Percentiles rank a stretch among this genome's conserved stretches.
Evolutionary conservation across 2,888 invertebrate species (phyloP).

Genomic region (Parnassius apollo): DNA sequence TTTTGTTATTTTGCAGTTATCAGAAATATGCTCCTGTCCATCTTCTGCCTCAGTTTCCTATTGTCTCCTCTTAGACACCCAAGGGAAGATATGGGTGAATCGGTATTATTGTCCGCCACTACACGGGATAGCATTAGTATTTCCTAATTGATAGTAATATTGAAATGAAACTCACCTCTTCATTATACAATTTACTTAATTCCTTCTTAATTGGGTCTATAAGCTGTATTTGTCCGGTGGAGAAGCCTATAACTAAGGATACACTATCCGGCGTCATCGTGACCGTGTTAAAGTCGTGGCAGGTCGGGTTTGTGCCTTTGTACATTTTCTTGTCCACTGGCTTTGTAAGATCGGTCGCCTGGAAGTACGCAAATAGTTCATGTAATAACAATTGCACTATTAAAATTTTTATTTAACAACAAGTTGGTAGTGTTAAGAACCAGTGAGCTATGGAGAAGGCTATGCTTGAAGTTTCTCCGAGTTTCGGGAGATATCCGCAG

Average conservation of each 20-base stretch:
- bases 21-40: too few species aligned
- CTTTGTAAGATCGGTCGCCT: constrained; percentile 97
- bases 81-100: too few species aligned
- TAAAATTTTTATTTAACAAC: neutral
- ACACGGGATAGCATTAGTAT: too few species aligned
- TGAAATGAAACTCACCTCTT: constrained; percentile 87
- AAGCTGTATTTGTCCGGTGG: constrained; percentile 98
- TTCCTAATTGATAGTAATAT: neutral
- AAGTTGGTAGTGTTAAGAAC: too few species aligned
- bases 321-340: constrained; percentile 99
- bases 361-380: constrained; percentile 33
- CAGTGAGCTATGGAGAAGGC: too few species aligned
- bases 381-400: neutral
- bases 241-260: constrained; percentile 96
- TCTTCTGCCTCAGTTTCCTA: too few species aligned
- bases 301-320: constrained; percentile 99
- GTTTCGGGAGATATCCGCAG: too few species aligned
- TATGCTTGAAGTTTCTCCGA: too few species aligned
- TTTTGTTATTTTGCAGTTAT: too few species aligned
- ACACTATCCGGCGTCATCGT: constrained; percentile 92
- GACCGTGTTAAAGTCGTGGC: constrained; percentile 97
- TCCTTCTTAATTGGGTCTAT: constrained; percentile 99
- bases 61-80: too few species aligned
- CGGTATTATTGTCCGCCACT: too few species aligned
- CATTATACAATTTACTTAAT: constrained; percentile 97